Evolutionary conservation across 1,140 invertebrate species (phyloP).

Genomic region (Maconellicoccus hirsutus): DNA sequence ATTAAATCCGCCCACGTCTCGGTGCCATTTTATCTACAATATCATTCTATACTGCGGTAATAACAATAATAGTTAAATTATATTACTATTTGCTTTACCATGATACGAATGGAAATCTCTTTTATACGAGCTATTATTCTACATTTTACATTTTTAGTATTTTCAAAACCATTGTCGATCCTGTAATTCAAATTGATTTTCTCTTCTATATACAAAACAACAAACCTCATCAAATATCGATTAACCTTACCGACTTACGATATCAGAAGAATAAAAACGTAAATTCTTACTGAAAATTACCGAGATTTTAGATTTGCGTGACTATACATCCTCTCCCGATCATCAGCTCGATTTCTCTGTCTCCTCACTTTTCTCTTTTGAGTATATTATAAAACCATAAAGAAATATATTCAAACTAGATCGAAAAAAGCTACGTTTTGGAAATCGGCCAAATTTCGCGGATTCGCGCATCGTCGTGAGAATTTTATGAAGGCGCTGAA

Average conservation of each 20-base stretch:
- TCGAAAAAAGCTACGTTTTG: no score
- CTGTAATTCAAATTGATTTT: background rate
- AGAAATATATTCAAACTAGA: no score
- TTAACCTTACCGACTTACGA: background rate
- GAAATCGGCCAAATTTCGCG: no score
- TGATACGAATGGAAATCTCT: background rate
- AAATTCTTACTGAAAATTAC: background rate
- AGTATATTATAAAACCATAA: no score
- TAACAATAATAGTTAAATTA: conserved; percentile 5
- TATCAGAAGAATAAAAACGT: no score
- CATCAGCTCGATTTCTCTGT: no score
- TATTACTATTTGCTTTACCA: background rate
- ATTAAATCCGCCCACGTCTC: background rate
- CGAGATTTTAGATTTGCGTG: background rate
- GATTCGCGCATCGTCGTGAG: no score
- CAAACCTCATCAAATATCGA: conserved; percentile 2
- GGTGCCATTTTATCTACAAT: background rate
- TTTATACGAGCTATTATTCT: background rate
- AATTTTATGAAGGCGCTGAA: no score
- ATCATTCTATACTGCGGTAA: background rate
- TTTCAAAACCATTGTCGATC: background rate
- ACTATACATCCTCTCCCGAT: no score
- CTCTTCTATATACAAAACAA: background rate
- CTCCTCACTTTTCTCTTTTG: background rate
- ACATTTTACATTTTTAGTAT: background rate